Evolutionary conservation across 2,888 invertebrate genomes (phyloP).

Genomic region (Bombylius major): DNA sequence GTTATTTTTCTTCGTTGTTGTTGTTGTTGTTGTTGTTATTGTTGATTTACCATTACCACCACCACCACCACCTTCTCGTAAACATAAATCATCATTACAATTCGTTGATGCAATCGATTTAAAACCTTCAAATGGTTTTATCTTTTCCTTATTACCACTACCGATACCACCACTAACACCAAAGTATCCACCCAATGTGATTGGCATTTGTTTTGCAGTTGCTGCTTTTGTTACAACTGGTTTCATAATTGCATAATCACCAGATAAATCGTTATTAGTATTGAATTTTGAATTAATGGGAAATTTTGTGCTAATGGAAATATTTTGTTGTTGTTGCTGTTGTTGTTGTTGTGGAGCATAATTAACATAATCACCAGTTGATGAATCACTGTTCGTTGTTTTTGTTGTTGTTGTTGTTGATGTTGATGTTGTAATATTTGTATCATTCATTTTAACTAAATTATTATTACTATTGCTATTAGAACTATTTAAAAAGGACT

Average conservation of each 20-base stretch:
- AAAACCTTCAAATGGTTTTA: constrained; percentile 11
- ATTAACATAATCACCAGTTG: constrained; percentile 5
- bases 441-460: too few relatives aligned
- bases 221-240: constrained; percentile 15
- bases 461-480: too few relatives aligned
- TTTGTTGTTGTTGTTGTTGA: too few relatives aligned
- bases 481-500: neutral
- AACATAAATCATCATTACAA: constrained; percentile 9
- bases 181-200: neutral
- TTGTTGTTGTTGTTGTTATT: too few relatives aligned
- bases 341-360: neutral
- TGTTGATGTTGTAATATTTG: too few relatives aligned
- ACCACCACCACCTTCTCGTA: neutral
- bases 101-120: constrained; percentile 13
- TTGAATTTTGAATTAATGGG: neutral
- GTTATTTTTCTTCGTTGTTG: constrained; percentile 13
- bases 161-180: neutral
- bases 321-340: neutral
- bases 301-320: neutral
- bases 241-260: constrained; percentile 41
- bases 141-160: constrained; percentile 1
- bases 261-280: neutral
- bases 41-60: neutral
- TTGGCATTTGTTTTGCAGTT: neutral
- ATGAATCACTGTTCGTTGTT: too few relatives aligned